Evolutionary conservation across 2,113 vertebrate genomes (phyloP), one percentile per base, ranked within the genome.

Genomic region (Pollimyrus isidori): DNA sequence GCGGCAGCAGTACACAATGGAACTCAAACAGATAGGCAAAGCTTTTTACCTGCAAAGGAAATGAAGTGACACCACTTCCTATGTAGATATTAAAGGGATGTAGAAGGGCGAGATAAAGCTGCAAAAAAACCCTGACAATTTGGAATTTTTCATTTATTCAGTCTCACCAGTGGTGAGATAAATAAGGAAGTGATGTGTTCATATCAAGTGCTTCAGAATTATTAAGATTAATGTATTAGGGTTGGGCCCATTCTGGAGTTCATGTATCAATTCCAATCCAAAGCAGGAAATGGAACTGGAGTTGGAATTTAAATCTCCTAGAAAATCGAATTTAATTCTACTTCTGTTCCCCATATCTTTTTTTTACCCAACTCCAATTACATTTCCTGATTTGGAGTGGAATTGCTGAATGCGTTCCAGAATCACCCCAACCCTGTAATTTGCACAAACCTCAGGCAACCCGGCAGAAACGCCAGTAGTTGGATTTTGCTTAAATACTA

Each of bases 21-120:
- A 93, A 76, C 82, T 93, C 23, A 91, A 53, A 48, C 69, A 83
- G 9, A 90, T 23, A 26, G 93, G 90, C 13, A 45, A 90, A 82
- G 88, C 89, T 6, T 87, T 92, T 88, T 91, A 92, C 90, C 50
- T 90, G 4, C 89, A 92, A 73, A 91, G 89, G 49, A 85, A 86
- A 73, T 92, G 89, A 86, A 88, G 56, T 9, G 42, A 35, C 19
- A 39, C 11, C 69, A 88, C 17, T 23, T 1, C 3, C 35, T 1
- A n/a, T n/a, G 46, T 21, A 42, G 13, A 26, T 45, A 15, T 88
- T 39, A 56, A 48, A 87, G 19, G 50, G 26, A 26, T 50, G 48
- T 50, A 35, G 52, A 21, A 17, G 7, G n/a, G n/a, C 23, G 9
- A 26, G 7, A 65, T 26, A 21, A 53, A 87, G 17, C 86, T 30